Percentiles rank a stretch among this genome's conserved stretches.
Conservation (phyloP, 2,888 invertebrate species). For the Dione juno region DNA sequence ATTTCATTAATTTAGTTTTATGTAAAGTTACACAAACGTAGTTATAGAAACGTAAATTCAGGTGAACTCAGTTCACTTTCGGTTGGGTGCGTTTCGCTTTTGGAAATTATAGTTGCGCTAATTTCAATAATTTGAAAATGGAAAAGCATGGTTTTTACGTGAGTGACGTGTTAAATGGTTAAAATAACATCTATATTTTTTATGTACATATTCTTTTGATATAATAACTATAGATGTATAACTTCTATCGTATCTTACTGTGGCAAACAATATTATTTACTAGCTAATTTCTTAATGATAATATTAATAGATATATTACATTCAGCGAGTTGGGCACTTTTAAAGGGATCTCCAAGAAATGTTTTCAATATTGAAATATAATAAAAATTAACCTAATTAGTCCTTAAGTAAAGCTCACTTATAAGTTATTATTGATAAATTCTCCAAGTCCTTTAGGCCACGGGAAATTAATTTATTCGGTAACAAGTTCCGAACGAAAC, state of each 20-base stretch:
- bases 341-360: too few relatives aligned
- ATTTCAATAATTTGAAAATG: background rate
- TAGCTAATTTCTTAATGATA: too few relatives aligned
- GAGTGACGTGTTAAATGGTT: too few relatives aligned
- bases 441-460: slow-evolving; percentile 4
- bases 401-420: slow-evolving; percentile 8
- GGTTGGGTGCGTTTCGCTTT: background rate
- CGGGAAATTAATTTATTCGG: slow-evolving; percentile 28
- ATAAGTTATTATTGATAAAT: slow-evolving; percentile 16
- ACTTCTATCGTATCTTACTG: too few relatives aligned
- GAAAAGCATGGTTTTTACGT: background rate
- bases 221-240: too few relatives aligned
- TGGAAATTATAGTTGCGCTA: background rate
- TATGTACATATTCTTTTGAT: too few relatives aligned
- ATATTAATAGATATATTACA: too few relatives aligned
- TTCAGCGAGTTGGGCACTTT: too few relatives aligned
- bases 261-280: too few relatives aligned
- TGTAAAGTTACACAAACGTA: slow-evolving; percentile 3
- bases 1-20: background rate
- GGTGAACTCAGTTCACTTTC: slow-evolving; percentile 1
- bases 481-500: slow-evolving; percentile 9
- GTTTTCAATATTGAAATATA: background rate
- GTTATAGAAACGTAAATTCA: too few relatives aligned
- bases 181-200: too few relatives aligned
- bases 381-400: background rate